Percentiles rank a stretch among this genome's conserved stretches.
These are phyloP conservation scores for Artemia franciscana DNA, from an alignment of 1,140 invertebrate genomes.

Conservation along the genomic window DNA sequence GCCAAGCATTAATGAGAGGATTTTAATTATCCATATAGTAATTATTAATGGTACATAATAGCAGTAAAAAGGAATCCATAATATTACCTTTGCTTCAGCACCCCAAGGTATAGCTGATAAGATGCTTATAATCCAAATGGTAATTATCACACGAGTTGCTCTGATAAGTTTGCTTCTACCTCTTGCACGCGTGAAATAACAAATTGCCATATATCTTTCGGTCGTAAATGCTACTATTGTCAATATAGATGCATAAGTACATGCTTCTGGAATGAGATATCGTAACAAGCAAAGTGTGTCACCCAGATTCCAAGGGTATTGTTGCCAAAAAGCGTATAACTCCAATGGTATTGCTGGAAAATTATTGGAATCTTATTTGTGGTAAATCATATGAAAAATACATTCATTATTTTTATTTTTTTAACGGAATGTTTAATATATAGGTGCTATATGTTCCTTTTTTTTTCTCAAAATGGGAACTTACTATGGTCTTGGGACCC, in stretches of 20 bases:
- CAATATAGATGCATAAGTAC: conserved; percentile 4
- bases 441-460: too few relatives aligned
- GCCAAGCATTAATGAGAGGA: too few relatives aligned
- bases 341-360: conserved; percentile 65
- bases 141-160: conserved; percentile 1
- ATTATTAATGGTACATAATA: too few relatives aligned
- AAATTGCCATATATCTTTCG: conserved; percentile 4
- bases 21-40: too few relatives aligned
- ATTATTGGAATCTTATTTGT: too few relatives aligned
- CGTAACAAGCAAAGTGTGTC: conserved; percentile 57
- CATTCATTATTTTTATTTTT: too few relatives aligned
- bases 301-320: conserved; percentile 73
- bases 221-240: conserved; percentile 7
- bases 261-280: conserved; percentile 47
- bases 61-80: too few relatives aligned
- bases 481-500: too few relatives aligned
- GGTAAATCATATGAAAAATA: too few relatives aligned
- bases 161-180: neutral
- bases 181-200: neutral
- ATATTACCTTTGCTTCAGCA: neutral
- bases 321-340: conserved; percentile 66
- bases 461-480: too few relatives aligned
- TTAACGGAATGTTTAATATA: too few relatives aligned
- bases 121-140: conserved; percentile 1
- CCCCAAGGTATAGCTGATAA: neutral